Evolutionary conservation across 2,113 vertebrate genomes (phyloP).

Genomic region (Gadus macrocephalus): DNA sequence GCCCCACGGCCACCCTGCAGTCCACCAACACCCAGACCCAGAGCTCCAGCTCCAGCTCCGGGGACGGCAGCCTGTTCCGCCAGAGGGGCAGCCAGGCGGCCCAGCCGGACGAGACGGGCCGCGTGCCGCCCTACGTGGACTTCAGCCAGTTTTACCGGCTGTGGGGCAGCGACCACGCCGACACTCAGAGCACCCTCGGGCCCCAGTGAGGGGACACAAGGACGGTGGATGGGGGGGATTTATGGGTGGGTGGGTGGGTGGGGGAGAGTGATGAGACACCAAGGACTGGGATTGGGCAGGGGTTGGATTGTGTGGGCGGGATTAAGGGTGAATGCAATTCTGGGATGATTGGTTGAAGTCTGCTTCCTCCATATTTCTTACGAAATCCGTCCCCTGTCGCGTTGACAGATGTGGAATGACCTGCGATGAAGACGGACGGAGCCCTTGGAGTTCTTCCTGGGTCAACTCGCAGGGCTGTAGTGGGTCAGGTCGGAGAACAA

Average conservation of each 20-base stretch:
- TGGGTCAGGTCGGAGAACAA: too few species aligned
- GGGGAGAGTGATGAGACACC: background rate
- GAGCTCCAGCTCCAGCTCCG: slow-evolving; percentile 97
- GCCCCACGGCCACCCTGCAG: slow-evolving; percentile 92
- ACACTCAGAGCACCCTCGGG: slow-evolving; percentile 58
- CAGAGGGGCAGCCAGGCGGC: slow-evolving; percentile 86
- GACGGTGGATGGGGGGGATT: background rate
- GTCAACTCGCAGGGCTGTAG: too few species aligned
- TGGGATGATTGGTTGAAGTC: too few species aligned
- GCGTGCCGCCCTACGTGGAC: slow-evolving; percentile 95
- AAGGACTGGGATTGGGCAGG: too few species aligned
- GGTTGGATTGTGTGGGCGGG: too few species aligned
- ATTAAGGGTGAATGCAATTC: too few species aligned
- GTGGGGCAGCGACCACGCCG: slow-evolving; percentile 88
- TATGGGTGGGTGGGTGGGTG: background rate
- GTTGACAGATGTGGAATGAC: too few species aligned
- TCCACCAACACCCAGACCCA: slow-evolving; percentile 94
- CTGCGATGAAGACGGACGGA: too few species aligned
- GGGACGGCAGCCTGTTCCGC: slow-evolving; percentile 92
- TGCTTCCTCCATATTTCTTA: too few species aligned
- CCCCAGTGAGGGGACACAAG: background rate
- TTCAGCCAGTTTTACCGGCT: slow-evolving; percentile 92
- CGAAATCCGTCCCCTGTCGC: too few species aligned
- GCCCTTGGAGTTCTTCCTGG: too few species aligned
- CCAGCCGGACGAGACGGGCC: slow-evolving; percentile 90